Conservation (phyloP, 2,797 vertebrate species). For the Sebastes trivittatus region DNA sequence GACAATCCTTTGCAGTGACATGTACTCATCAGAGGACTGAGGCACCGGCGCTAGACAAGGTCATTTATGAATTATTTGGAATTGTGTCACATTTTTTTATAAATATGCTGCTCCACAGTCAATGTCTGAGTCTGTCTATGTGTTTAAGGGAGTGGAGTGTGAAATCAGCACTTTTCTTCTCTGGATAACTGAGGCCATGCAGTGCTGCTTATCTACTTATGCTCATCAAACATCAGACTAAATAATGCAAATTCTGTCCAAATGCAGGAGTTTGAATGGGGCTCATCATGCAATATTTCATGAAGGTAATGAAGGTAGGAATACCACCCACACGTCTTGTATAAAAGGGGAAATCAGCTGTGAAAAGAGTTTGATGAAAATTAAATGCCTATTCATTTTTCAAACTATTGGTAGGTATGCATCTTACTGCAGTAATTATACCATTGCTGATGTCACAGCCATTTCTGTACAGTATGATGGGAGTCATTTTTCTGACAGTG, state of each 20-base stretch:
- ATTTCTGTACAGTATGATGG: background rate
- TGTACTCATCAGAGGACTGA: conserved; percentile 77
- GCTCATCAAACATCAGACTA: conserved; percentile 18
- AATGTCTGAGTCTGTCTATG: conserved; percentile 22
- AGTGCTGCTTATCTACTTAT: background rate
- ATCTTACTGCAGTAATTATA: background rate
- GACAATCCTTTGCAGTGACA: conserved; percentile 77
- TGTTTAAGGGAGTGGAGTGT: background rate
- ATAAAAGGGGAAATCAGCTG: conserved; percentile 6
- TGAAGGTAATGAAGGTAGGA: background rate
- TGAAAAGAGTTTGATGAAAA: conserved; percentile 17
- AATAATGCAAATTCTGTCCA: conserved; percentile 8
- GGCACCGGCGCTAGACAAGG: conserved; percentile 58
- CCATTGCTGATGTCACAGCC: background rate
- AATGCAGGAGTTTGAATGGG: background rate
- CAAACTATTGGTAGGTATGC: background rate
- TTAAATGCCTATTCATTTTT: background rate
- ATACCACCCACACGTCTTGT: background rate
- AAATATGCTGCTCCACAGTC: conserved; percentile 38
- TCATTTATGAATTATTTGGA: conserved; percentile 76
- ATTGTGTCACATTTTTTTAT: conserved; percentile 67
- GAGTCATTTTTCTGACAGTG: background rate
- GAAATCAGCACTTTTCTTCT: conserved; percentile 35
- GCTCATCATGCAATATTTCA: conserved; percentile 20
- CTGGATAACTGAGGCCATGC: background rate